Evolutionary conservation across 2,797 vertebrate species (phyloP), one percentile per base, ranked within the genome.

Genomic region (Eospalax fontanierii): DNA sequence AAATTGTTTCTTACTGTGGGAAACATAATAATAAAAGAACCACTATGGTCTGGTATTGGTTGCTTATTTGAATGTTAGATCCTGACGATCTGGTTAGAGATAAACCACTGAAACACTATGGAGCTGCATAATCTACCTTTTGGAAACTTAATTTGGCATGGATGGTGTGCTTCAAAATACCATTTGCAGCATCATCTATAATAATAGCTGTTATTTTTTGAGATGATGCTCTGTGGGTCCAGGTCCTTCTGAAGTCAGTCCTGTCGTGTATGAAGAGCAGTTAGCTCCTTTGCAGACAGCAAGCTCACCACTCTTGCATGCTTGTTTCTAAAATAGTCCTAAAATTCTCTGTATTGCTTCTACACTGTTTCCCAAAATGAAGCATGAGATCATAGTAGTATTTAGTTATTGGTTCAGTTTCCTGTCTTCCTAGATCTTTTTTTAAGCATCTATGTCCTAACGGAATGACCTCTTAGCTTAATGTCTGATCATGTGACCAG

Each of bases 371-470:
- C 98, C 96, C 95, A 97, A 98, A 98, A 98, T 96, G 98, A 95
- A 95, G 98, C 97, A 97, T 99, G 98, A 99, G 98, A 68, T 99
- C 98, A 99, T 97, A 74, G 98, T 59, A 97, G 96, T 98, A 73
- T 98, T 99, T 97, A 97, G 98, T 97, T 97, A 97, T 98, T 98
- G 97, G 97, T 98, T 98, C 97, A 97, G 98, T 98, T 98, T 98
- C 98, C 97, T 98, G 98, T 98, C 98, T 98, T 98, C 97, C 35
- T 94, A 84, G 97, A 90, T 97, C 98, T 98, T 98, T 99, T 54
- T 93, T 98, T 98, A 97, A 98, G 98, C 97, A 96, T 21, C 59
- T 63, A 85, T 80, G 98, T 97, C 98, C 98, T 98, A 95, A 96
- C 4, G 54, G 97, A 97, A 95, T 91, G 98, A 98, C 96, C 98